Base-by-base conservation (phyloP, 1,140 invertebrate genomes). In the Bathynomus jamesi region DNA sequence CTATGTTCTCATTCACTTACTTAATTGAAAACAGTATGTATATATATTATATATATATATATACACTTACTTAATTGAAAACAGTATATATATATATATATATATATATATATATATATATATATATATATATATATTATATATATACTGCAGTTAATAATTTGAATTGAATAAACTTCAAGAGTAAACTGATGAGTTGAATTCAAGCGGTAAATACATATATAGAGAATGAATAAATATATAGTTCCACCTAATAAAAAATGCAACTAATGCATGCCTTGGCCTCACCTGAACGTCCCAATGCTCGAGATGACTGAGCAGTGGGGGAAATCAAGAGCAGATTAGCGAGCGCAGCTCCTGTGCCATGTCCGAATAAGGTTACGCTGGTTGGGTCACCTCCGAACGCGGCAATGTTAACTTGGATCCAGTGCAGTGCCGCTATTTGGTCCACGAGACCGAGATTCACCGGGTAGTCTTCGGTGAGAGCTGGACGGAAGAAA, bases 341-440 rank as follows among this genome's bases (percentile, higher is more conserved):
- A 83, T 93, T 95, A 66, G 94, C 90, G 79, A 93, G 94, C 30
- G 92, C 92, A 0, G 95, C 94, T 0, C 96, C 96, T 0, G 93
- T 95, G 61, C 92, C 94, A 80, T 98, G 94, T 0, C 95, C 95
- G 83, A 98, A 89, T 17, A 99, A 80, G 0, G 96, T 98, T 2
- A 99, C 90, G 0, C 84, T 86, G 11, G 83, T 76, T 0, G 89
- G 87, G 83, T 97, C 82, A 4, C 84, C 85, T 62, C 81, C 81
- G 77, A 86, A 86, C 71, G 80, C 79, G 5, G 65, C 80, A n/a
- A 85, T 84, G 76, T 86, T 85, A 71, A 84, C 82, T 70, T 90
- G 89, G 32, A 97, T 86, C 93, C 93, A 96, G 73, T 92, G 86
- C 13, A 95, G 82, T 0, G 91, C 92, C 0, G 92, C 92, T 72